phyloP scores from a whole-genome alignment of 2,888 invertebrate species.

The Erpobdella octoculata region DNA sequence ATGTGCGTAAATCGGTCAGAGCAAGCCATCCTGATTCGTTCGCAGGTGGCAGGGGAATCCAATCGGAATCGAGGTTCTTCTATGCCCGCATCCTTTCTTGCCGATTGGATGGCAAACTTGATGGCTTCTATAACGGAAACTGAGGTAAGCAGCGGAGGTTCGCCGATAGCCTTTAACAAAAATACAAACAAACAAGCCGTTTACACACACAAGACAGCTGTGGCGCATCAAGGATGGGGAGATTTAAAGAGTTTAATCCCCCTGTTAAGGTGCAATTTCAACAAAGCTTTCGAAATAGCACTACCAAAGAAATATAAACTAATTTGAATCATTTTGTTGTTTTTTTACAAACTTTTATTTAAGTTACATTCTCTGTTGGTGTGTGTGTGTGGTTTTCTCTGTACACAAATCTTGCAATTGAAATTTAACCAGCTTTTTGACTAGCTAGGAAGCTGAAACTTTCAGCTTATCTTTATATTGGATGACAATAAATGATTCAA shows the following conservation, averaged over 20 bases:
- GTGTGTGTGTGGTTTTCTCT: too few relatives aligned
- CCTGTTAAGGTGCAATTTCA: too few relatives aligned
- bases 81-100: constrained; percentile 66
- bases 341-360: too few relatives aligned
- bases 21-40: constrained; percentile 77
- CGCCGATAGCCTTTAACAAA: constrained; percentile 83
- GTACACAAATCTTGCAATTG: too few relatives aligned
- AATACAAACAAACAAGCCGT: not conserved
- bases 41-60: constrained; percentile 66
- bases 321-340: too few relatives aligned
- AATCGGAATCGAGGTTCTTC: constrained; percentile 57
- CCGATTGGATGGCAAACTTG: constrained; percentile 69
- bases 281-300: too few relatives aligned
- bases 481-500: too few relatives aligned
- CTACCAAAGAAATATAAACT: too few relatives aligned
- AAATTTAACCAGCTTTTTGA: too few relatives aligned
- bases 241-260: not conserved
- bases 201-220: not conserved
- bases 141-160: constrained; percentile 85
- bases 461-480: too few relatives aligned
- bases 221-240: not conserved
- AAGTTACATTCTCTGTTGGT: too few relatives aligned
- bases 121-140: constrained; percentile 82
- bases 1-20: constrained; percentile 71
- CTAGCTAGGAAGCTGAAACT: too few relatives aligned